Conservation (phyloP, 1,140 invertebrate genomes). For the Dendrolimus punctatus region DNA sequence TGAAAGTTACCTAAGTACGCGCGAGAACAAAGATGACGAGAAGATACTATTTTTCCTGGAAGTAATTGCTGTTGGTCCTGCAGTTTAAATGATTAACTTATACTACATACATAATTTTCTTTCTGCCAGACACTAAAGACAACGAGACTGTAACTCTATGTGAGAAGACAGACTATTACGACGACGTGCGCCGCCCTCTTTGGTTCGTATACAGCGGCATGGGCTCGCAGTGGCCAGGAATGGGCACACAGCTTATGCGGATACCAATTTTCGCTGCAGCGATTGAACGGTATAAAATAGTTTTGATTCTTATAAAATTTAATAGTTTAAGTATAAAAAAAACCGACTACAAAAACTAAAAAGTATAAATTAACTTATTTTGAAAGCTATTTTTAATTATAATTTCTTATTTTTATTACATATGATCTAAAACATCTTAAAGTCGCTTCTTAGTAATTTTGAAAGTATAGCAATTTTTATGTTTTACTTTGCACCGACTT, state of each 20-base stretch:
- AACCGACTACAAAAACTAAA: no score
- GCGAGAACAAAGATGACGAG: no score
- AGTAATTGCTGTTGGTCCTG: no score
- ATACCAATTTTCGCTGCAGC: conserved; percentile 82
- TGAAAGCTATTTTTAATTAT: not conserved
- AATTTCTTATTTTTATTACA: no score
- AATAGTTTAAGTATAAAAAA: no score
- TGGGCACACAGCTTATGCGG: conserved; percentile 78
- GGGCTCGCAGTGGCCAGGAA: conserved; percentile 90
- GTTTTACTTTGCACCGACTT: no score
- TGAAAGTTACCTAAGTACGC: no score
- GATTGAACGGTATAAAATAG: conserved; percentile 71
- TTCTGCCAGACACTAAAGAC: conserved; percentile 70
- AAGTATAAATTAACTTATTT: not conserved
- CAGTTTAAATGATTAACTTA: not conserved
- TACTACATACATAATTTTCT: conserved; percentile 1
- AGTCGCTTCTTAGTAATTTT: no score
- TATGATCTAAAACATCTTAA: no score
- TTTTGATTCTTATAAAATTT: no score
- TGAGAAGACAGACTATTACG: conserved; percentile 67
- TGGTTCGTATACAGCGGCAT: conserved; percentile 92
- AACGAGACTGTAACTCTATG: conserved; percentile 29
- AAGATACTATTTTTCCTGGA: no score
- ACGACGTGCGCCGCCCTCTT: conserved; percentile 75
- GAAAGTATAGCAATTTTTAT: no score